Percentiles rank a stretch among this genome's conserved stretches.
phyloP scores from a whole-genome alignment of 1,140 invertebrate species.

The Tetranychus urticae region DNA sequence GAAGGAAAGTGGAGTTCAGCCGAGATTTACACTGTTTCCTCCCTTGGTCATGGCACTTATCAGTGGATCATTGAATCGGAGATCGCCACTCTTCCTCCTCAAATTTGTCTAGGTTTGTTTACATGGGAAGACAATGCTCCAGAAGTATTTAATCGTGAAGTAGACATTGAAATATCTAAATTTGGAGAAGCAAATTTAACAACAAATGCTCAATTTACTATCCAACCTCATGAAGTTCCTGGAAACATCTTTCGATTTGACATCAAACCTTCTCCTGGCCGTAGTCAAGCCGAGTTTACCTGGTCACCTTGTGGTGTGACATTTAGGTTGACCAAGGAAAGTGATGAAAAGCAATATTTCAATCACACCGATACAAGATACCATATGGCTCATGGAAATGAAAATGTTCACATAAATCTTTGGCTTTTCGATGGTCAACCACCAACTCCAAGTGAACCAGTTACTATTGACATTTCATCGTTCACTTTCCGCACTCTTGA shows the following conservation, averaged over 20 bases:
- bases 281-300: background rate
- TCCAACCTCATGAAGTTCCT: background rate
- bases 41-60: background rate
- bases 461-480: background rate
- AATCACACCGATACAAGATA: background rate
- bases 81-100: background rate
- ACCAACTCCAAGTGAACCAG: background rate
- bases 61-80: background rate
- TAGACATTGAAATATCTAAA: background rate
- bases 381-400: background rate
- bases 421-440: background rate
- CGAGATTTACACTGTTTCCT: background rate
- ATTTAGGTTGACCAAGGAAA: background rate
- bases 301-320: background rate
- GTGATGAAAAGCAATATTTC: background rate
- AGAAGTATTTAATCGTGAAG: background rate
- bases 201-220: background rate
- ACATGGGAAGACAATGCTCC: background rate
- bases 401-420: background rate
- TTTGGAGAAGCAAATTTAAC: background rate
- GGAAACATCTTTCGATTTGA: background rate
- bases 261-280: background rate
- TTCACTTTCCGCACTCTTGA: too few species aligned
- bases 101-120: background rate
- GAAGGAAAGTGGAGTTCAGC: background rate